Conservation (phyloP, 2,888 invertebrate species). For the Rhingia rostrata region DNA sequence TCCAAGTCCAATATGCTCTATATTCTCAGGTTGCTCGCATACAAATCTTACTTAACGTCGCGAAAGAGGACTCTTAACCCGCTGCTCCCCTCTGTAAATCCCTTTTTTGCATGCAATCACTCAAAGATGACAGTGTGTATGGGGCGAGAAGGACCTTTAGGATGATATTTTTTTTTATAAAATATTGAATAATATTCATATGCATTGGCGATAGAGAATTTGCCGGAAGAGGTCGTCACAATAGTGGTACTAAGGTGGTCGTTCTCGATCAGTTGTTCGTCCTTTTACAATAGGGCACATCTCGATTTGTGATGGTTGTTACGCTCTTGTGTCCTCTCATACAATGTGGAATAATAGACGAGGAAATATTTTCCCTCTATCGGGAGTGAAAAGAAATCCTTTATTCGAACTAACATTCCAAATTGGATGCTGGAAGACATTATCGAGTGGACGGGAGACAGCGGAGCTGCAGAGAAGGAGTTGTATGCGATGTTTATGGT, state of each 20-base stretch:
- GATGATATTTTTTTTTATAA: constrained; percentile 2
- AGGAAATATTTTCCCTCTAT: constrained; percentile 21
- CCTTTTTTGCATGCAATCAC: constrained; percentile 64
- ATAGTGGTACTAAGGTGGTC: too few species aligned
- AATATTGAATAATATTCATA: constrained; percentile 62
- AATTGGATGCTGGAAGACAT: constrained; percentile 25
- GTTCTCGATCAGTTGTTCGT: constrained; percentile 20
- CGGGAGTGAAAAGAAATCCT: constrained; percentile 25
- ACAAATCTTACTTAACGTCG: constrained; percentile 70
- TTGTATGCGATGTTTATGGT: constrained; percentile 48
- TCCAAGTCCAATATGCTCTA: constrained; percentile 41
- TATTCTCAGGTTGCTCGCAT: constrained; percentile 47
- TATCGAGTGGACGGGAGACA: background rate
- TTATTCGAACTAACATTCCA: constrained; percentile 43
- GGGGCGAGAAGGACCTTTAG: background rate
- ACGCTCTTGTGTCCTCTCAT: constrained; percentile 9
- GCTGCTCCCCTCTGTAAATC: constrained; percentile 18
- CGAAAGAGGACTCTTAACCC: constrained; percentile 14
- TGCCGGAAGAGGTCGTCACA: constrained; percentile 22
- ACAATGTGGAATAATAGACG: constrained; percentile 35
- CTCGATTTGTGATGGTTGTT: constrained; percentile 13
- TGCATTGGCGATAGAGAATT: constrained; percentile 21
- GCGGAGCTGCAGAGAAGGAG: background rate
- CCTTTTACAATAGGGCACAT: constrained; percentile 16
- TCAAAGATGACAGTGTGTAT: constrained; percentile 39